A percentile compares a stretch with the other conserved stretches of the same genome.
Conservation (phyloP, 2,113 vertebrate species). For the Dryoscopus gambensis region DNA sequence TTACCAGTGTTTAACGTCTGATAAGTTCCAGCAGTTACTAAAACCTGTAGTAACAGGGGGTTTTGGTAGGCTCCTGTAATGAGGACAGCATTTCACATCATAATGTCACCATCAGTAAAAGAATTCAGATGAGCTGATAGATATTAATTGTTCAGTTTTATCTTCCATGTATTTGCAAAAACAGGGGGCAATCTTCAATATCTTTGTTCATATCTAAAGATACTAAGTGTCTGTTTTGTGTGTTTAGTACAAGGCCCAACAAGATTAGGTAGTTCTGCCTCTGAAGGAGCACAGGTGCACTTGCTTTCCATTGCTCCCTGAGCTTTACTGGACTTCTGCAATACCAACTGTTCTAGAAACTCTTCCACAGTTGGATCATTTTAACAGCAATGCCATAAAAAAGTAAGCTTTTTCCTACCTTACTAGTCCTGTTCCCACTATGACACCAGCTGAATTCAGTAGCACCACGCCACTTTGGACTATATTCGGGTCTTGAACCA, state of each 20-base stretch:
- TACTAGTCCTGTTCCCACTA: slow-evolving; percentile 87
- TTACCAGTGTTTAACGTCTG: not conserved
- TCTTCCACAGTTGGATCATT: not conserved
- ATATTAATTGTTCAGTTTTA: not conserved
- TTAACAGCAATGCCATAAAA: not conserved
- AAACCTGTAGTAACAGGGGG: not conserved
- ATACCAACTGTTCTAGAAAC: not conserved
- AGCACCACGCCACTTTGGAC: slow-evolving; percentile 86
- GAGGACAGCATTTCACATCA: not conserved
- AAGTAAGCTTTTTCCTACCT: slow-evolving; percentile 73
- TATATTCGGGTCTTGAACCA: slow-evolving; percentile 87
- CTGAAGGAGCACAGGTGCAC: not conserved
- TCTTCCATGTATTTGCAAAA: not conserved
- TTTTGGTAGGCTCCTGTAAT: not conserved
- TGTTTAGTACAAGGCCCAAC: not conserved
- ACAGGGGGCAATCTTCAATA: not conserved
- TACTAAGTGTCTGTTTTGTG: not conserved
- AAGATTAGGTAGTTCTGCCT: not conserved
- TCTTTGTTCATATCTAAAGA: not conserved
- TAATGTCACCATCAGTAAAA: not conserved
- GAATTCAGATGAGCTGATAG: not conserved
- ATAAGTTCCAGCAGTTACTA: not conserved
- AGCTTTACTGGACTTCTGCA: not conserved
- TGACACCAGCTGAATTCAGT: slow-evolving; percentile 85
- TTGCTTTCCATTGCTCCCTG: not conserved